Conservation (phyloP, 1,140 invertebrate species). For the Pomacea maculata region DNA sequence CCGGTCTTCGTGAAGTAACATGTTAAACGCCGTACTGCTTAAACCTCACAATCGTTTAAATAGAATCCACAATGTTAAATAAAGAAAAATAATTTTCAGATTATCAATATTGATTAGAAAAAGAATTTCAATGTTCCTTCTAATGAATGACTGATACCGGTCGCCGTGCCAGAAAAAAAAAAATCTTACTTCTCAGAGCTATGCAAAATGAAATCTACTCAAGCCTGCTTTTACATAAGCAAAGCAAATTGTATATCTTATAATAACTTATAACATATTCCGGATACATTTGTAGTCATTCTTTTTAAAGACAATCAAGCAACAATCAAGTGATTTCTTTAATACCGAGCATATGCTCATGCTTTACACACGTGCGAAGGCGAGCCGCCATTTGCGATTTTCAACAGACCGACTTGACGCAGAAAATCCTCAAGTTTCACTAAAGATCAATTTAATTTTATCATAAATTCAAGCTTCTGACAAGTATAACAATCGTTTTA, state of each 20-base stretch:
- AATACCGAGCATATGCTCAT: conserved; percentile 3
- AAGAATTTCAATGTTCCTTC: neutral
- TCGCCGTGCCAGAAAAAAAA: too few species aligned
- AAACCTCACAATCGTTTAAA: too few species aligned
- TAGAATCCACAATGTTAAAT: too few species aligned
- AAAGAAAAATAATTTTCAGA: neutral
- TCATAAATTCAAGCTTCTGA: neutral
- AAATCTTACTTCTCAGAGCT: too few species aligned
- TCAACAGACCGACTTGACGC: neutral
- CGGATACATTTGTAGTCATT: neutral
- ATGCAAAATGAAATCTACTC: too few species aligned
- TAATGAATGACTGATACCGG: too few species aligned
- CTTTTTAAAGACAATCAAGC: neutral
- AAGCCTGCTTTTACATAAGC: too few species aligned
- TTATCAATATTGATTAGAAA: neutral
- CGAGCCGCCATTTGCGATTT: conserved; percentile 17
- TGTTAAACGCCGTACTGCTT: too few species aligned
- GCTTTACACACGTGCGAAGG: conserved; percentile 16
- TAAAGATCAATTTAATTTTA: neutral
- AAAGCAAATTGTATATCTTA: too few species aligned
- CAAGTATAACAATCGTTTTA: neutral
- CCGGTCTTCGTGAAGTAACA: too few species aligned
- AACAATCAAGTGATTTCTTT: neutral
- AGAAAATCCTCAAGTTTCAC: neutral
- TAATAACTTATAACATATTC: too few species aligned